phyloP scores from a whole-genome alignment of 2,888 invertebrate species.

The Caenorhabditis auriculariae region DNA sequence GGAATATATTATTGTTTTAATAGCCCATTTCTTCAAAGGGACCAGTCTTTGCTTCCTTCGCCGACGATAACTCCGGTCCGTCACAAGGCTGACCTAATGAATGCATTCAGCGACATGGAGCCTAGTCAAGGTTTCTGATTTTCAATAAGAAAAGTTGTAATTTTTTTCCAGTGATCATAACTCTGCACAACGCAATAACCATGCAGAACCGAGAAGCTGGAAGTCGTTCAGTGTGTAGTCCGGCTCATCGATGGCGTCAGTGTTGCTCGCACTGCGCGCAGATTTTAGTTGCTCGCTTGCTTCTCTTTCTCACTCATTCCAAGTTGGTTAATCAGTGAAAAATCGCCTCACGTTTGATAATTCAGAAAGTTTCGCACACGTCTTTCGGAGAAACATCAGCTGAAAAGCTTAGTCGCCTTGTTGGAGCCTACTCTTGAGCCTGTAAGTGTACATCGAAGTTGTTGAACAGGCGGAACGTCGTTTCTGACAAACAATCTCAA shows the following conservation, averaged over 20 bases:
- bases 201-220: conserved; percentile 71
- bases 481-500: neutral
- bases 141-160: neutral
- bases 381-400: conserved; percentile 70
- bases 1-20: neutral
- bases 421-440: conserved; percentile 73
- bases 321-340: conserved; percentile 11
- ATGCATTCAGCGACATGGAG: conserved; percentile 54
- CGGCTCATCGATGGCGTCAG: conserved; percentile 69
- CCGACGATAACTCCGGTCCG: conserved; percentile 41
- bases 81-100: conserved; percentile 49
- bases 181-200: conserved; percentile 71
- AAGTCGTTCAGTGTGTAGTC: conserved; percentile 71
- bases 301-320: conserved; percentile 71
- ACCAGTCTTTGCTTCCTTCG: conserved; percentile 36
- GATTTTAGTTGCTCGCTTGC: conserved; percentile 67
- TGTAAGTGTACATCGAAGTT: conserved; percentile 64
- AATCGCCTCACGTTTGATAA: neutral
- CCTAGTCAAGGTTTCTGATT: conserved; percentile 47
- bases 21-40: conserved; percentile 12
- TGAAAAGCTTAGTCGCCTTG: conserved; percentile 71
- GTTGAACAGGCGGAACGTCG: too few relatives aligned
- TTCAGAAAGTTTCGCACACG: conserved; percentile 68
- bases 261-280: conserved; percentile 50
- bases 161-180: conserved; percentile 69